Conservation (phyloP, 2,113 vertebrate genomes). For the Ia io region DNA sequence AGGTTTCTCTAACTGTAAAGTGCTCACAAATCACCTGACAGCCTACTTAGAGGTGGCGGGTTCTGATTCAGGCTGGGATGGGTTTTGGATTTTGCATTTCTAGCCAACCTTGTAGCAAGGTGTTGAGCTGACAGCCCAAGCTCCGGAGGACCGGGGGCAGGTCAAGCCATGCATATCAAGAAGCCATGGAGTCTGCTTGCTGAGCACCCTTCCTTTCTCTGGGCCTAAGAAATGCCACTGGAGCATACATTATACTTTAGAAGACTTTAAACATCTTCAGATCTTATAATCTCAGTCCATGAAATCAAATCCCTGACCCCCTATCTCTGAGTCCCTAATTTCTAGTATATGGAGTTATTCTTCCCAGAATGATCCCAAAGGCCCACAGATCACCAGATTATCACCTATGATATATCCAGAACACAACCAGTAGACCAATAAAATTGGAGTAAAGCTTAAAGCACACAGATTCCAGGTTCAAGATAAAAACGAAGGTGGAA, state of each 20-base stretch:
- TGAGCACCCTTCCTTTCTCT: not conserved
- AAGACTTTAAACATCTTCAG: not conserved
- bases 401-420: not conserved
- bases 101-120: not conserved
- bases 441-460: not conserved
- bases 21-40: not conserved
- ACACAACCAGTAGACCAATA: not conserved
- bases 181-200: fast-evolving
- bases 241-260: no score
- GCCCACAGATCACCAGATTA: not conserved
- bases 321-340: not conserved
- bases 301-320: not conserved
- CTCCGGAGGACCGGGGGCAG: not conserved
- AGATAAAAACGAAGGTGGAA: not conserved
- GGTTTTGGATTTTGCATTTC: not conserved
- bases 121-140: not conserved
- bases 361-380: not conserved
- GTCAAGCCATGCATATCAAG: not conserved
- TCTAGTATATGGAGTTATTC: not conserved
- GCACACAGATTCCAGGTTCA: not conserved
- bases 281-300: not conserved
- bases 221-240: not conserved
- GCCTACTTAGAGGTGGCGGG: not conserved
- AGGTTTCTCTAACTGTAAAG: not conserved
- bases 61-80: not conserved